A percentile compares a stretch with the other conserved stretches of the same genome.
These are phyloP conservation scores for Macrocentrus cingulum DNA, from an alignment of 1,140 invertebrate genomes.

Conservation along the genomic window DNA sequence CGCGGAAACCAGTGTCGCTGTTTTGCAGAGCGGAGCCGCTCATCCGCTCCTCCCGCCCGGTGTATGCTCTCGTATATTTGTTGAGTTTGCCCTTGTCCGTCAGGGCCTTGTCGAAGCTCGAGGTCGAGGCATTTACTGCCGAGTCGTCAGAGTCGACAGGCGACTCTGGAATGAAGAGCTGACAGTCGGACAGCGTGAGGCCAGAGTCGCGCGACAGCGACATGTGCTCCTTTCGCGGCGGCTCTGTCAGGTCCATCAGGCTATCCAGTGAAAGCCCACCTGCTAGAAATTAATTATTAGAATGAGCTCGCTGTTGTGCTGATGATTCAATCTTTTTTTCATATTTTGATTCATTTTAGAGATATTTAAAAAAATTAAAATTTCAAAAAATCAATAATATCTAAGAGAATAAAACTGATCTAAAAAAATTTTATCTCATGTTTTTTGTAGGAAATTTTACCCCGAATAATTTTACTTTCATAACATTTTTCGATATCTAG, in stretches of 20 bases:
- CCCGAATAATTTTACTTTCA: too few relatives aligned
- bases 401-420: too few relatives aligned
- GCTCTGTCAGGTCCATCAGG: conserved; percentile 73
- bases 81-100: conserved; percentile 44
- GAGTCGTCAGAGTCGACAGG: conserved; percentile 75
- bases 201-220: conserved; percentile 85
- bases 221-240: conserved; percentile 78
- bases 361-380: too few relatives aligned
- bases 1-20: conserved; percentile 38
- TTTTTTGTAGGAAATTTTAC: too few relatives aligned
- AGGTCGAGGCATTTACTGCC: conserved; percentile 55
- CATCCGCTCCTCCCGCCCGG: conserved; percentile 60
- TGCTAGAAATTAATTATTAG: too few relatives aligned
- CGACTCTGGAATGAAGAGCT: conserved; percentile 75
- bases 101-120: conserved; percentile 47
- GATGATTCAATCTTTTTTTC: too few relatives aligned
- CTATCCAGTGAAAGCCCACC: conserved; percentile 82
- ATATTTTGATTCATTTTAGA: too few relatives aligned
- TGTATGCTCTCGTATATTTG: conserved; percentile 59
- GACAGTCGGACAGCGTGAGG: conserved; percentile 80
- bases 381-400: too few relatives aligned
- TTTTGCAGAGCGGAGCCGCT: conserved; percentile 36
- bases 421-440: too few relatives aligned
- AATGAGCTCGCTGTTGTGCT: too few relatives aligned
- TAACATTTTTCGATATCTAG: too few relatives aligned